Evolutionary conservation across 2,888 invertebrate genomes (phyloP).

Genomic region (Nebria salina): DNA sequence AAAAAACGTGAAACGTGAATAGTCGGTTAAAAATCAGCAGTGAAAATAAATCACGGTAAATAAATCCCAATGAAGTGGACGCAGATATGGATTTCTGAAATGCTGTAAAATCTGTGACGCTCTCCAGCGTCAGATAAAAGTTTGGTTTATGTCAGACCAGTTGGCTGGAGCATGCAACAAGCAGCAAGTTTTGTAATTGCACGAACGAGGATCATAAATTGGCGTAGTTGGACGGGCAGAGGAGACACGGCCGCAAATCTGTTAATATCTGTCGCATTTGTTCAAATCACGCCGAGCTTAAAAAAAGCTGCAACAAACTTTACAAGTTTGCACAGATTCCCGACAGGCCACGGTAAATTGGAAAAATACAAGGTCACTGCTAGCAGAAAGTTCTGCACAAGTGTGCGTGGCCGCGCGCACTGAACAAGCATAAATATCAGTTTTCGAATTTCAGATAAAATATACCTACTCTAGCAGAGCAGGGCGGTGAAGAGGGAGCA

Average conservation of each 20-base stretch:
- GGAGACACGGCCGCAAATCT: conserved; percentile 13
- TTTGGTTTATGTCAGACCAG: background rate
- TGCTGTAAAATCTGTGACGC: background rate
- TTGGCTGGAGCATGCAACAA: background rate
- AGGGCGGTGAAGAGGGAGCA: conserved; percentile 14
- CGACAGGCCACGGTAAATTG: conserved; percentile 36
- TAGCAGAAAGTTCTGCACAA: conserved; percentile 38
- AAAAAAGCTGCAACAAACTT: conserved; percentile 42
- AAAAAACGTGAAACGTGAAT: too few relatives aligned
- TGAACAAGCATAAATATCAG: conserved; percentile 45
- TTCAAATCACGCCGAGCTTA: conserved; percentile 44
- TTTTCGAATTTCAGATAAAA: conserved; percentile 46
- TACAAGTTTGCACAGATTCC: conserved; percentile 22
- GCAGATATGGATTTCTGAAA: background rate
- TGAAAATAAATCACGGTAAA: too few relatives aligned
- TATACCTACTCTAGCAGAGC: conserved; percentile 20
- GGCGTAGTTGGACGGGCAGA: background rate
- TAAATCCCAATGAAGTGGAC: too few relatives aligned
- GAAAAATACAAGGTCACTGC: conserved; percentile 46
- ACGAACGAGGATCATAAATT: background rate
- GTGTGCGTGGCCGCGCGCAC: conserved; percentile 17
- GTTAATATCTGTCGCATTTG: conserved; percentile 46
- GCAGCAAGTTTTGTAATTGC: background rate
- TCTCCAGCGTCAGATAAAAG: background rate
- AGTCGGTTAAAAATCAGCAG: too few relatives aligned